Conservation (phyloP, 2,888 invertebrate species). For the Rhagonycha fulva region DNA sequence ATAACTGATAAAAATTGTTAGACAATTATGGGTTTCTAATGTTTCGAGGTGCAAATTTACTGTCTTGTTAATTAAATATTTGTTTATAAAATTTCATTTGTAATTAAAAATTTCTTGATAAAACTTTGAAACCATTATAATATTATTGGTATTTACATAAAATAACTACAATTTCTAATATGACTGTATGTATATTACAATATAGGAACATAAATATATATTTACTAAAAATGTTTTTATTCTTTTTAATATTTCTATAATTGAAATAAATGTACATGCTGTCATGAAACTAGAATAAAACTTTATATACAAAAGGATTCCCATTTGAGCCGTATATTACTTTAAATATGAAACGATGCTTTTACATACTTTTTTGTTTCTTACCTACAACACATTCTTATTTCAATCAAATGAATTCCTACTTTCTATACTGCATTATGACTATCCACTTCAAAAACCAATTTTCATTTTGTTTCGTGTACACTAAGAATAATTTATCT, state of each 20-base stretch:
- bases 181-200: too few species aligned
- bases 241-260: not conserved
- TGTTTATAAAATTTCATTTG: too few species aligned
- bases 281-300: not conserved
- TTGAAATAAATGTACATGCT: not conserved
- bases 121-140: too few species aligned
- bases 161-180: too few species aligned
- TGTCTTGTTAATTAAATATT: too few species aligned
- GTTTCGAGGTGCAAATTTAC: too few species aligned
- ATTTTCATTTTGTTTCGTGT: slow-evolving; percentile 30
- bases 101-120: too few species aligned
- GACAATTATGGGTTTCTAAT: too few species aligned
- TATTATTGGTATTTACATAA: too few species aligned
- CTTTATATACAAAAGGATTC: not conserved
- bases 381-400: slow-evolving; percentile 3
- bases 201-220: too few species aligned
- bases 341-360: not conserved
- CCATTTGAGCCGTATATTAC: not conserved
- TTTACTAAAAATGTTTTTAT: too few species aligned
- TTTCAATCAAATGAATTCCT: slow-evolving; percentile 22
- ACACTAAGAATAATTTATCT: slow-evolving; percentile 29
- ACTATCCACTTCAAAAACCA: slow-evolving; percentile 30
- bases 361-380: not conserved
- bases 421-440: slow-evolving; percentile 22
- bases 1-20: too few species aligned